Base-by-base conservation (phyloP, 2,888 invertebrate genomes). In the Tachystola acroxantha region DNA sequence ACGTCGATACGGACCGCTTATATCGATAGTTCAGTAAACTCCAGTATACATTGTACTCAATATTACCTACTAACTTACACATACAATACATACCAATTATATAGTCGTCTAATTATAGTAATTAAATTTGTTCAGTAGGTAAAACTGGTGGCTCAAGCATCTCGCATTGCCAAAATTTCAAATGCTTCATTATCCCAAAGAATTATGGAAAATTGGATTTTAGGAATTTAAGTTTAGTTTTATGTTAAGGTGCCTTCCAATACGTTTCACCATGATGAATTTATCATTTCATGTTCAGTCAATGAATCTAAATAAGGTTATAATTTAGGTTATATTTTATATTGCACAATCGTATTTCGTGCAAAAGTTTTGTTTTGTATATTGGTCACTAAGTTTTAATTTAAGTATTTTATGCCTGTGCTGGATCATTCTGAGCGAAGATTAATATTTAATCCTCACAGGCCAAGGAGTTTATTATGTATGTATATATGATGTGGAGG, bases 121-220 rank as follows among this genome's bases (percentile, higher is more conserved):
- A 28, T 61, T 55, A 52, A 64, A 57, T 62, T 46, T 46, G 52
- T 64, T 64, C 64, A 56, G 60, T 70, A 62, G 60, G 56, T 60
- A 51, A 57, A 63, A 64, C 57, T 63, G 64, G 60, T 65, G 70
- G 74, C 70, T 64, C 34, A 50, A 65, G 62, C 62, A 68, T 64
- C 54, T 59, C 50, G 54, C 60, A 70, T 76, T 70, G 75, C 75
- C 79, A 76, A 77, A n/a, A 74, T 71, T 72, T 70, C 70, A 64
- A 63, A 67, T 67, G 64, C 69, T 67, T 64, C 64, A 57, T 72
- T 69, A 71, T 76, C 74, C 82, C 84, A 84, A 84, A 84, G 82
- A 84, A 56, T 68, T 53, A 58, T 64, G 57, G 70, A 64, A 60
- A 65, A 69, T 76, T 69, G 67, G 69, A 63, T 66, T 54, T 54